Base-by-base conservation (phyloP, 2,113 vertebrate genomes). In the Agapornis roseicollis region DNA sequence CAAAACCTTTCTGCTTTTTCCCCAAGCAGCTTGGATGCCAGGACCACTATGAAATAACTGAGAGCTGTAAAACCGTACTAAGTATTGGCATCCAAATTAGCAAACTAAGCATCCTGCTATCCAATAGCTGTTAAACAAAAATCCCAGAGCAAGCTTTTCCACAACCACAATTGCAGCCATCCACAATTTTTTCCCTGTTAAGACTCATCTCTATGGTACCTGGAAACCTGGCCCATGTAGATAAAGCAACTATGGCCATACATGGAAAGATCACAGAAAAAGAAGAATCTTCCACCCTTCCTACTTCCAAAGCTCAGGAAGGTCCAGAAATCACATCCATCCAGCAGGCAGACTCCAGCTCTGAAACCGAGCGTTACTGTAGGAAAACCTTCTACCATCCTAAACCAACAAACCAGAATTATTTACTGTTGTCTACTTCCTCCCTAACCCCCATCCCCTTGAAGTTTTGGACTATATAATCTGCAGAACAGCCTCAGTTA, bases 131-230 rank as follows among this genome's bases (percentile, higher is more conserved):
- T 47, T 93, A 90, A 83, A 90, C 13, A 96, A 96, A 95, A 96
- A 96, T 94, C 90, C 49, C 10, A 20, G 78, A 85, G 92, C 70
- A 91, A 96, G 77, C 81, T 92, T 94, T 94, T 91, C 91, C 94
- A 96, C 92, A 88, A 56, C 92, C 90, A 96, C 92, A 96, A 73
- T 7, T 88, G 89, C 96, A 94, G 89, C 29, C 77, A 78, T 56
- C 27, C 95, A 92, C 15, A 15, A 61, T 46, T 47, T 83, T 63
- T 88, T 79, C 93, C 84, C 58, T 39, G 7, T 80, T 85, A 77
- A 94, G 83, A 79, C 44, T 90, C 94, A 94, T 96, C 90, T 94
- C 94, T 96, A 61, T 77, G 94, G 93, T 58, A 97, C 96, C 95
- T 97, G 96, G 95, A 97, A 96, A 96, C 64, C 92, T 96, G 93